Evolutionary conservation across 2,888 invertebrate genomes (phyloP).

Genomic region (Perdita meconis): DNA sequence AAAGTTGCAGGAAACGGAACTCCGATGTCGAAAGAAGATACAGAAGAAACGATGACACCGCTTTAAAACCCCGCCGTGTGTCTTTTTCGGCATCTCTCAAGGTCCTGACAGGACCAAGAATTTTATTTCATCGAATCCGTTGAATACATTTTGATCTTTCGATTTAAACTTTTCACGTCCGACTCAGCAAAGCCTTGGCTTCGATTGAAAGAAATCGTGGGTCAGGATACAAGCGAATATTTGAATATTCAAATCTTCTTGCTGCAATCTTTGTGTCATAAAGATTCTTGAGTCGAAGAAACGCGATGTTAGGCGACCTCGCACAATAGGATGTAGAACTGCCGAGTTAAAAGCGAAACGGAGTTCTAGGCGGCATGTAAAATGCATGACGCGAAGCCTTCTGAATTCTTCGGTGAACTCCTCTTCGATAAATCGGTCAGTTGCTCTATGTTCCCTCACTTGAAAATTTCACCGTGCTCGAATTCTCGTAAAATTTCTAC

Average conservation of each 20-base stretch:
- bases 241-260: too few species aligned
- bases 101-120: too few species aligned
- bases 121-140: too few species aligned
- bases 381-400: background rate
- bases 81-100: too few species aligned
- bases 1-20: background rate
- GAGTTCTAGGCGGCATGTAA: background rate
- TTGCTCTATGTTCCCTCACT: conserved; percentile 37
- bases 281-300: too few species aligned
- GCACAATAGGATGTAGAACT: background rate
- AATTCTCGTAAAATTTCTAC: conserved; percentile 20
- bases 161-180: too few species aligned
- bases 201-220: too few species aligned
- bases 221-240: too few species aligned
- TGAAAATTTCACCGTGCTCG: conserved; percentile 47
- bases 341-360: background rate
- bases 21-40: background rate
- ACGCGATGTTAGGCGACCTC: background rate
- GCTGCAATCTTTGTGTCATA: too few species aligned
- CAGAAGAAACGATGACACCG: background rate
- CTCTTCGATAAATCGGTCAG: conserved; percentile 27
- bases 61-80: background rate
- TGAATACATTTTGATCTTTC: too few species aligned
- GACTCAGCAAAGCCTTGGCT: too few species aligned
- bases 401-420: background rate